Evolutionary conservation across 2,888 invertebrate species (phyloP), one percentile per base, ranked within the genome.

Genomic region (Drepanosiphum platanoidis): DNA sequence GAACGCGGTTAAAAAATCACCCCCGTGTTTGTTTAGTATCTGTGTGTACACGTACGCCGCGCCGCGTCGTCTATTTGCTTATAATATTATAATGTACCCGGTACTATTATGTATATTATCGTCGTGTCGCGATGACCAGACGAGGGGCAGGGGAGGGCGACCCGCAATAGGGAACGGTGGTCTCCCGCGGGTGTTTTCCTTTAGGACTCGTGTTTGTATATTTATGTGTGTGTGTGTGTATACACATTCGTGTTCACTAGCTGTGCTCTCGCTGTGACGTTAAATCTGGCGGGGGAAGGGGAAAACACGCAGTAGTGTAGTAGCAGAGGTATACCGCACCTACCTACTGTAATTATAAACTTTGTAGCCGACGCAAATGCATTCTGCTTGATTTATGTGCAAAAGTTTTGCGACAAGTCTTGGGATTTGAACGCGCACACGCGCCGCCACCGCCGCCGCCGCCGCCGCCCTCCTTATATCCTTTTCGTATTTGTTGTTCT

Each of bases 361-460:
- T 83, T 83, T 83, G 83, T 52, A 66, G 46, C 66, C 32, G 9
- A 74, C 72, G 32, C 27, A 27, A 75, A 83, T 75, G 66, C 83
- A 75, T 83, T 83, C 74, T 39, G 30, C 66, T 83, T 83, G 83
- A 83, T 83, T 83, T 83, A 83, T 75, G 74, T 52, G 22, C 74
- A 34, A 83, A 83, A 83, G 64, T 83, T 83, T 83, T 27, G 64
- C 75, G 74, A 83, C 83, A 83, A 83, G 66, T 83, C 83, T 83
- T 64, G 82, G 72, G 71, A 82, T 74, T 82, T 34, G 72, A 61
- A 72, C 42, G 36, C 36, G 18, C n/a, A n/a, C n/a, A n/a, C n/a
- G n/a, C n/a, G n/a, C n/a, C n/a, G n/a, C n/a, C n/a, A n/a, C n/a
- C n/a, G n/a, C n/a, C n/a, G n/a, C n/a, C n/a, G n/a, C n/a, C n/a